These are phyloP conservation scores for Rhinopithecus roxellana DNA, from an alignment of 2,113 vertebrate genomes.

Conservation along the genomic window DNA sequence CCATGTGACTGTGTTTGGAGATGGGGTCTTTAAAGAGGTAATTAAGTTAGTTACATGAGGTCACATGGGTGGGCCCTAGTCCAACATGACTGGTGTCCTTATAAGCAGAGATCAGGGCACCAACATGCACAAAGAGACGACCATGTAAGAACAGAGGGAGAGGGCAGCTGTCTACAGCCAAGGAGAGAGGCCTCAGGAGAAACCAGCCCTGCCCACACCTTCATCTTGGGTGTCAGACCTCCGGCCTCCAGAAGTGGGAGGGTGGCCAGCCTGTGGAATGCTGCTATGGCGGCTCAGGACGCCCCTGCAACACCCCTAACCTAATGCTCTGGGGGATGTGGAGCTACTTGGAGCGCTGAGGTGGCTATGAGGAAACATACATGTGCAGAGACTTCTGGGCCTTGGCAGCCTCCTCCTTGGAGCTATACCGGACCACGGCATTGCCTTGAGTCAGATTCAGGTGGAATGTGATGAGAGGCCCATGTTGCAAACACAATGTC, in stretches of 20 bases:
- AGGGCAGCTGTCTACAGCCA: too few species aligned
- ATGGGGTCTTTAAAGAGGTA: neutral
- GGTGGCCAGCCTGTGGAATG: neutral
- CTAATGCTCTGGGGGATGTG: fast-evolving
- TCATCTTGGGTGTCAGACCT: neutral
- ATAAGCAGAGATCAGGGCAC: neutral
- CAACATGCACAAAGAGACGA: fast-evolving
- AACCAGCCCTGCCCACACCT: neutral
- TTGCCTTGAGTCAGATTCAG: slow-evolving; percentile 99
- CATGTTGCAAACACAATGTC: slow-evolving; percentile 98
- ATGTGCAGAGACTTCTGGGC: slow-evolving; percentile 99
- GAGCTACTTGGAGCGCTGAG: neutral
- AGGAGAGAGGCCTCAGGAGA: neutral
- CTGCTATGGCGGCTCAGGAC: neutral
- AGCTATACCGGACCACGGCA: slow-evolving; percentile 98
- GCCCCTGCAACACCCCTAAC: neutral
- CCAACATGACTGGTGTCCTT: neutral
- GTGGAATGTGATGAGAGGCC: slow-evolving; percentile 99
- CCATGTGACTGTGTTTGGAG: neutral
- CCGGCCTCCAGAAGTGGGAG: neutral
- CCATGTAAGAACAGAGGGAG: fast-evolving
- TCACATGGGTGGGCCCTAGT: too few species aligned
- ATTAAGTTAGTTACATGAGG: neutral
- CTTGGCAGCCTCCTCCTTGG: slow-evolving; percentile 98
- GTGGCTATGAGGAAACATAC: slow-evolving; percentile 81